Base-by-base conservation (phyloP, 37 sponge, comb jelly and placozoan species). In the Mnemiopsis leidyi region DNA sequence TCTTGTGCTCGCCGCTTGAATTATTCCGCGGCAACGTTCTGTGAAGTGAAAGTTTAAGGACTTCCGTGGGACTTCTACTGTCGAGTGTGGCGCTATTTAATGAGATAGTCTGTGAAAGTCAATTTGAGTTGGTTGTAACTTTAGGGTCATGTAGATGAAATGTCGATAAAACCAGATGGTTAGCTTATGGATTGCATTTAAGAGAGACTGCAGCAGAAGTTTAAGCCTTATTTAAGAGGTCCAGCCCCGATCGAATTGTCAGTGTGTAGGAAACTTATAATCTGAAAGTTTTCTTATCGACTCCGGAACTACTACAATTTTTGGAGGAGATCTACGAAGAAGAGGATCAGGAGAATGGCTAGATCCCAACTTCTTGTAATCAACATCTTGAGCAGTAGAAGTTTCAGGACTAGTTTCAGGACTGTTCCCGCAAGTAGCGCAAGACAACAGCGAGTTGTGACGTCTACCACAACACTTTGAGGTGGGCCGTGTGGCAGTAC, bases 1-100 rank as follows among this genome's bases (percentile, higher is more conserved):
- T 40, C 61, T 40, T 40, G 13, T 33, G 33, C 40, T 85, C 90
- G 21, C 38, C 16, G n/a, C 38, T 38, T n/a, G 90, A 85, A 21
- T 85, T 35, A n/a, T 85, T 38, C 24, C 90, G 40, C 7, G 90
- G 90, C 29, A 85, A 26, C 20, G 90, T 85, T 33, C 90, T 85
- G 90, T 23, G 61, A 33, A 13, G 38, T n/a, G n/a, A n/a, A n/a
- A n/a, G n/a, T n/a, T n/a, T n/a, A n/a, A n/a, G n/a, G n/a, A n/a
- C n/a, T n/a, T n/a, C n/a, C n/a, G n/a, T n/a, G n/a, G n/a, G n/a
- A n/a, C n/a, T n/a, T n/a, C n/a, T n/a, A n/a, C n/a, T n/a, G n/a
- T n/a, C n/a, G n/a, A n/a, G n/a, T n/a, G n/a, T n/a, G n/a, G n/a
- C n/a, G n/a, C n/a, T n/a, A n/a, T n/a, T n/a, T n/a, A n/a, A n/a